Conservation (phyloP, 2,797 vertebrate species). For the Urophycis tenuis region DNA sequence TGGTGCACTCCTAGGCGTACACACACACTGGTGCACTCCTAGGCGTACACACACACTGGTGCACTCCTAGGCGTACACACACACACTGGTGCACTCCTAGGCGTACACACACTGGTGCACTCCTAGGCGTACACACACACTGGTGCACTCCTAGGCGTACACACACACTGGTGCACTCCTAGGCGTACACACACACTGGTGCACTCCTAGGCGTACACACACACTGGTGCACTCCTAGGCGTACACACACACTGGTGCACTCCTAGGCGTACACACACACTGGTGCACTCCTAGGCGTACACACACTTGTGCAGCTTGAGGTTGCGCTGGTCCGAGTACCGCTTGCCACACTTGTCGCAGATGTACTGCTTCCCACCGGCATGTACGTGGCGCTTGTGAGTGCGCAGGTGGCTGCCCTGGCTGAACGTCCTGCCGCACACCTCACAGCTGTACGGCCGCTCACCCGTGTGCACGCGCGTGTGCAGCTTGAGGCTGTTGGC, state of each 20-base stretch:
- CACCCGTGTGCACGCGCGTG: conserved; percentile 66
- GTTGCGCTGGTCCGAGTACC: conserved; percentile 69
- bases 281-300: conserved; percentile 52
- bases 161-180: too few species aligned
- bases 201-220: conserved; percentile 57
- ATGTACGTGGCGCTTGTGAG: conserved; percentile 66
- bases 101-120: too few species aligned
- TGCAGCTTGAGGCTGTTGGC: conserved; percentile 73
- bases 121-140: conserved; percentile 65
- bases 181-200: too few species aligned
- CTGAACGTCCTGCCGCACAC: conserved; percentile 67
- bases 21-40: neutral
- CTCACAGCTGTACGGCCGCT: conserved; percentile 68
- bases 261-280: too few species aligned
- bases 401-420: conserved; percentile 64
- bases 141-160: too few species aligned
- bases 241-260: too few species aligned
- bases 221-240: conserved; percentile 37
- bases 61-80: too few species aligned
- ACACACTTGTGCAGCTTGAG: conserved; percentile 71
- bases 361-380: conserved; percentile 73
- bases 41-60: conserved; percentile 69
- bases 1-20: too few species aligned
- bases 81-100: too few species aligned
- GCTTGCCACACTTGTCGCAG: conserved; percentile 72